These are phyloP conservation scores for Drosophila neonasuta DNA, from an alignment of 2,888 invertebrate species.

Conservation along the genomic window DNA sequence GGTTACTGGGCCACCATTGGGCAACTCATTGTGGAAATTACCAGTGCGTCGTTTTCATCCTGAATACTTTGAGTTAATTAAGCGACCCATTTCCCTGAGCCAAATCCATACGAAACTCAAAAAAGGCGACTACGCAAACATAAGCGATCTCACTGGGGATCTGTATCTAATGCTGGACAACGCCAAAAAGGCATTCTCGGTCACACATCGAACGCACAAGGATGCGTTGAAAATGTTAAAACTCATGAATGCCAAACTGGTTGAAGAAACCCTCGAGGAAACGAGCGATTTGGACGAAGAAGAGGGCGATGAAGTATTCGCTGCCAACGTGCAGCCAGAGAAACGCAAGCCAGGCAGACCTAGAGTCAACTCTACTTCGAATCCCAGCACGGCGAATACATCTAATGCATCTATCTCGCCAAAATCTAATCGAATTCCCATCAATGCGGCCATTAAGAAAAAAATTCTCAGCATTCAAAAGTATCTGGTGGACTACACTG, in stretches of 20 bases:
- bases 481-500: slow-evolving; percentile 86
- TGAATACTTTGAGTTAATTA: slow-evolving; percentile 98
- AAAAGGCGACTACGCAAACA: slow-evolving; percentile 90
- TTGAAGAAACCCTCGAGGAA: slow-evolving; percentile 81
- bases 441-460: slow-evolving; percentile 85
- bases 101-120: slow-evolving; percentile 94
- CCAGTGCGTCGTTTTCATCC: slow-evolving; percentile 96
- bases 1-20: slow-evolving; percentile 88
- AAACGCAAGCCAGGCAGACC: slow-evolving; percentile 80
- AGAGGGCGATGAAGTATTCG: slow-evolving; percentile 62
- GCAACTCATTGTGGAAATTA: slow-evolving; percentile 96
- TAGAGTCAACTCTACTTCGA: slow-evolving; percentile 74
- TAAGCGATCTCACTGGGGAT: slow-evolving; percentile 95
- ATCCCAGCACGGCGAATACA: slow-evolving; percentile 55
- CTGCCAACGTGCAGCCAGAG: slow-evolving; percentile 57
- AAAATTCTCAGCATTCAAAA: slow-evolving; percentile 92
- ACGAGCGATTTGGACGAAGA: slow-evolving; percentile 76
- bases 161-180: slow-evolving; percentile 98
- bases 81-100: slow-evolving; percentile 95
- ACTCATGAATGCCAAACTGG: slow-evolving; percentile 90
- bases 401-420: slow-evolving; percentile 72
- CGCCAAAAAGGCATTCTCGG: slow-evolving; percentile 94
- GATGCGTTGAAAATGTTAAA: slow-evolving; percentile 93
- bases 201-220: slow-evolving; percentile 91
- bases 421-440: slow-evolving; percentile 77